phyloP scores from a whole-genome alignment of 2,797 vertebrate genomes.

The Phoxinus dragarum region DNA sequence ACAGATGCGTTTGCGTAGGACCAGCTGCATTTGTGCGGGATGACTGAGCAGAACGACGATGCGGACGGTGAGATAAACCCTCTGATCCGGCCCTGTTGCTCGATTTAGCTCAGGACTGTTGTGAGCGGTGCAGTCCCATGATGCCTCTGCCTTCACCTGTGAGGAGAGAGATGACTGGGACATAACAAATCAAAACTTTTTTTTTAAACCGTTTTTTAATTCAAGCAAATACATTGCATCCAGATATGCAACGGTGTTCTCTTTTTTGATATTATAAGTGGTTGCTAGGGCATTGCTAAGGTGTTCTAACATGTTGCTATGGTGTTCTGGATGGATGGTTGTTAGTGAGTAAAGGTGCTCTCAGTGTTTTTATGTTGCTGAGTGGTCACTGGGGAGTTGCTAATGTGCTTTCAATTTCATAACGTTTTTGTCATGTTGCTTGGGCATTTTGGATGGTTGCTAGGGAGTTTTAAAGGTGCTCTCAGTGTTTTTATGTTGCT shows the following conservation, averaged over 20 bases:
- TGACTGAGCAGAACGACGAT: conserved; percentile 92
- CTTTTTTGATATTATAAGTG: neutral
- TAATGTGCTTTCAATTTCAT: neutral
- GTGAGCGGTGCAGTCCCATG: conserved; percentile 95
- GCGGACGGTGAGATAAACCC: conserved; percentile 89
- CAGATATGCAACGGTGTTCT: neutral
- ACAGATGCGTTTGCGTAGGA: conserved; percentile 93
- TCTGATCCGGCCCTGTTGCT: conserved; percentile 83
- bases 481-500: neutral
- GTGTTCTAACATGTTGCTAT: neutral
- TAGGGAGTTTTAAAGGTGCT: too few species aligned
- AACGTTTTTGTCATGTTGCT: too few species aligned
- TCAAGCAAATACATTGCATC: neutral
- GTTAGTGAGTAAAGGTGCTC: neutral
- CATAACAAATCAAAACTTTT: neutral
- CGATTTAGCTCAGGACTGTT: conserved; percentile 90
- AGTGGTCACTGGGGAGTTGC: neutral
- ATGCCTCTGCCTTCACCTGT: conserved; percentile 93
- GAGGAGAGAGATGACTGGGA: conserved; percentile 13
- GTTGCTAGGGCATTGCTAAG: neutral
- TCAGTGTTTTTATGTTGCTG: neutral
- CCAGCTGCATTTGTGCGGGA: conserved; percentile 92
- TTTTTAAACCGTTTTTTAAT: neutral
- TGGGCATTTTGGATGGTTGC: too few species aligned
- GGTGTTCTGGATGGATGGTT: too few species aligned